Evolutionary conservation across 2,113 vertebrate genomes (phyloP).

Genomic region (Willisornis vidua): DNA sequence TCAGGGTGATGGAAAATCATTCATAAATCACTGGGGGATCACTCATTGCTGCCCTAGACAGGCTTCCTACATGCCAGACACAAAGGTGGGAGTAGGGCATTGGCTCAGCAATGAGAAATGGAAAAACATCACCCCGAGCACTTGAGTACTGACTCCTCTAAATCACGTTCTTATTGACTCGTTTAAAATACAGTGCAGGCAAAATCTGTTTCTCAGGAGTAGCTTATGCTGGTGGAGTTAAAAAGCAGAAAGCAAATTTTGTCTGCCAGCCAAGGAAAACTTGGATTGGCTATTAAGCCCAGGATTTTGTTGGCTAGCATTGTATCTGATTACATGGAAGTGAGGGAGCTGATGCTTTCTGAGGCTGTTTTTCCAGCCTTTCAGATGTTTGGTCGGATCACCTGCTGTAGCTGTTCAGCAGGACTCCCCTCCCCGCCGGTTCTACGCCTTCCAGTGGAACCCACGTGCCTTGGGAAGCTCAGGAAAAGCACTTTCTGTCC

Average conservation of each 20-base stretch:
- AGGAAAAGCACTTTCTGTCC: conserved; percentile 7
- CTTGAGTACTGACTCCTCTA: not conserved
- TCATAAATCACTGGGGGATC: not conserved
- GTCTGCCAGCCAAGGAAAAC: conserved; percentile 48
- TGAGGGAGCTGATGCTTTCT: conserved; percentile 18
- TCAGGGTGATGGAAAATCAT: not conserved
- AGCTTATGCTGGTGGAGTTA: conserved; percentile 34
- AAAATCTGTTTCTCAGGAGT: conserved; percentile 42
- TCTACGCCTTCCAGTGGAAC: not conserved
- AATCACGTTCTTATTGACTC: conserved; percentile 25
- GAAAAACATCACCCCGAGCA: not conserved
- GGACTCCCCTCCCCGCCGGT: not conserved
- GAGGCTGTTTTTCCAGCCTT: conserved; percentile 28
- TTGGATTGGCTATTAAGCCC: conserved; percentile 50
- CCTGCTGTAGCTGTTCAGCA: not conserved
- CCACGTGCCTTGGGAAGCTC: not conserved
- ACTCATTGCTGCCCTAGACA: not conserved
- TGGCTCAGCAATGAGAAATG: not conserved
- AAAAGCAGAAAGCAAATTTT: conserved; percentile 30
- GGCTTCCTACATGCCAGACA: not conserved
- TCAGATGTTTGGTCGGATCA: not conserved
- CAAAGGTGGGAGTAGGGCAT: not conserved
- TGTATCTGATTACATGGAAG: conserved; percentile 39
- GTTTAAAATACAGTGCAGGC: conserved; percentile 9
- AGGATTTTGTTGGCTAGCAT: conserved; percentile 34